Evolutionary conservation across 2,113 vertebrate genomes (phyloP), one percentile per base, ranked within the genome.

Genomic region (Cardinalis cardinalis): DNA sequence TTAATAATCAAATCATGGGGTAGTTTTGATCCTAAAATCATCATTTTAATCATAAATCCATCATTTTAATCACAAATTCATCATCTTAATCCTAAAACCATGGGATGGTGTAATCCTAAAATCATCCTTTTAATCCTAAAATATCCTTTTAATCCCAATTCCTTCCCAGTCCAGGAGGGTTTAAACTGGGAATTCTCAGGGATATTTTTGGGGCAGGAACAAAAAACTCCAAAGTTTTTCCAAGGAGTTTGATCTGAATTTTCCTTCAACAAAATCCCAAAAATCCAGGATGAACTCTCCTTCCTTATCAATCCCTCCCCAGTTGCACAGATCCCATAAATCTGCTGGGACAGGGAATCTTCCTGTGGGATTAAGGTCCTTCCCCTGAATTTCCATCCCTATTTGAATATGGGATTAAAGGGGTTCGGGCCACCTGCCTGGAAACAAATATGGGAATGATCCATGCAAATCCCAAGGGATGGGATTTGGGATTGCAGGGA

Each of bases 281-380:
- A 88, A 43, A 7, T 0, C 6, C 1, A 5, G 31, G 59, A 53
- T 38, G 5, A 19, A 41, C 15, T 55, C 14, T 18, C 26, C 44
- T 80, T 14, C 72, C 36, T 3, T 0, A 31, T 24, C 24, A n/a
- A 64, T 8, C 36, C 69, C 51, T 41, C 21, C 18, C 29, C 65
- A 6, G 3, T 0, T 5, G 18, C 34, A 3, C 0, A 1, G 8
- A 18, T 25, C 71, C 56, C 58, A 61, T 0, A 28, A n/a, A 51
- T 51, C 44, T 19, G 6, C 16, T 2, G 34, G 55, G 14, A 18
- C 9, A 5, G 40, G 34, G 44, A 12, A 26, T 61, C 49, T 61
- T 40, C 58, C 56, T 2, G n/a, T 9, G 28, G 72, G 43, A 32
- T 53, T 6, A 7, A 14, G 29, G 1, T 41, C 21, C 29, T 60